Evolutionary conservation across 2,888 invertebrate species (phyloP).

Genomic region (Ochropacha duplaris): DNA sequence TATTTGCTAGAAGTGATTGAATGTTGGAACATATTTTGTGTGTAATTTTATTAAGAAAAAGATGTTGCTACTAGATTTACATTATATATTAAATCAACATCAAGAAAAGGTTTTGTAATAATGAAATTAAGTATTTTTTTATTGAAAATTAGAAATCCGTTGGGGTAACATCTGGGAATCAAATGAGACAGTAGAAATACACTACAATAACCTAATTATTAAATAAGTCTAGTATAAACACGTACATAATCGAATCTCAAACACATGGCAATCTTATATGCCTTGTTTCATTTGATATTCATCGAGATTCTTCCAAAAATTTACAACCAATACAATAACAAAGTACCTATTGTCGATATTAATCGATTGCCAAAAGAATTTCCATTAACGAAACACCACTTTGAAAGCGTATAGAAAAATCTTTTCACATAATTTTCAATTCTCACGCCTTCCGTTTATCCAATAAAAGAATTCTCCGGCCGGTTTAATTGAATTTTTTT

Average conservation of each 20-base stretch:
- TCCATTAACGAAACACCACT: conserved; percentile 60
- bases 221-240: too few relatives aligned
- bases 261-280: too few relatives aligned
- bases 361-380: conserved; percentile 53
- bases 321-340: conserved; percentile 13
- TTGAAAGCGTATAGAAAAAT: conserved; percentile 55
- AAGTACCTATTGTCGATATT: conserved; percentile 38
- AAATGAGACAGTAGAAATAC: too few relatives aligned
- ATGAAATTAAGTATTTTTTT: too few relatives aligned
- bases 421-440: conserved; percentile 71
- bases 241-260: too few relatives aligned
- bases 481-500: conserved; percentile 73
- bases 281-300: background rate
- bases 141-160: too few relatives aligned
- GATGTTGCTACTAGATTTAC: too few relatives aligned
- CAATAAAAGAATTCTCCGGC: conserved; percentile 63
- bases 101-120: too few relatives aligned
- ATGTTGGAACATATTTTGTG: background rate
- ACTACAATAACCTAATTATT: too few relatives aligned
- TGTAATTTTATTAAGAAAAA: too few relatives aligned
- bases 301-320: background rate
- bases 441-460: conserved; percentile 69
- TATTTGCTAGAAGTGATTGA: background rate
- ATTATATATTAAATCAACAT: too few relatives aligned
- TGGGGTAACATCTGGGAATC: too few relatives aligned